Percentiles rank a stretch among this genome's conserved stretches.
phyloP scores from a whole-genome alignment of 2,888 invertebrate genomes.

The Eledona agricola region DNA sequence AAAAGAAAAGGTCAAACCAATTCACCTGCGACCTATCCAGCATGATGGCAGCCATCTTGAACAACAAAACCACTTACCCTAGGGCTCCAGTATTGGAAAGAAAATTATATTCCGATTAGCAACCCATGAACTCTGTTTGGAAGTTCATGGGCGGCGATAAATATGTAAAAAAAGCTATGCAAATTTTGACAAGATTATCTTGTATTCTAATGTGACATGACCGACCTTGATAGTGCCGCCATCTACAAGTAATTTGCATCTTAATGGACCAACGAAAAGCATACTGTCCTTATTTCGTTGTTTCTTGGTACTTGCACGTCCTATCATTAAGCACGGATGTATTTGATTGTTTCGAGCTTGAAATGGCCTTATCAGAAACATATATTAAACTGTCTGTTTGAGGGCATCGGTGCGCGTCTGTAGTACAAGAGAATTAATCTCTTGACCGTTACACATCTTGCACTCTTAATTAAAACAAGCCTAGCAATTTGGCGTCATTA shows the following conservation, averaged over 20 bases:
- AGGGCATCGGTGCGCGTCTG: not conserved
- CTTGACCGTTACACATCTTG: slow-evolving; percentile 39
- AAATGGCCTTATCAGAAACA: not conserved
- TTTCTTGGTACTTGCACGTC: too few species aligned
- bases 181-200: slow-evolving; percentile 6
- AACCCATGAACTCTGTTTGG: not conserved
- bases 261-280: slow-evolving; percentile 1
- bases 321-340: too few species aligned
- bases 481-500: slow-evolving; percentile 39
- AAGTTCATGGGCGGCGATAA: slow-evolving; percentile 9
- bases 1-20: slow-evolving; percentile 10
- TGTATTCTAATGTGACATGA: not conserved
- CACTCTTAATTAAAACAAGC: slow-evolving; percentile 40
- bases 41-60: slow-evolving; percentile 5
- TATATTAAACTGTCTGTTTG: slow-evolving; percentile 1
- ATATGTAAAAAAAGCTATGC: slow-evolving; percentile 11
- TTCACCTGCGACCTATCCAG: slow-evolving; percentile 14
- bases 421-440: slow-evolving; percentile 24
- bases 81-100: not conserved
- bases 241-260: not conserved
- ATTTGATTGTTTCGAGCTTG: too few species aligned
- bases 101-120: not conserved
- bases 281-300: not conserved
- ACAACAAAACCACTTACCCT: not conserved
- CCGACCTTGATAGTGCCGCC: slow-evolving; percentile 2